Evolutionary conservation across 2,113 vertebrate genomes (phyloP), one percentile per base, ranked within the genome.

Genomic region (Cyprinus carpio): DNA sequence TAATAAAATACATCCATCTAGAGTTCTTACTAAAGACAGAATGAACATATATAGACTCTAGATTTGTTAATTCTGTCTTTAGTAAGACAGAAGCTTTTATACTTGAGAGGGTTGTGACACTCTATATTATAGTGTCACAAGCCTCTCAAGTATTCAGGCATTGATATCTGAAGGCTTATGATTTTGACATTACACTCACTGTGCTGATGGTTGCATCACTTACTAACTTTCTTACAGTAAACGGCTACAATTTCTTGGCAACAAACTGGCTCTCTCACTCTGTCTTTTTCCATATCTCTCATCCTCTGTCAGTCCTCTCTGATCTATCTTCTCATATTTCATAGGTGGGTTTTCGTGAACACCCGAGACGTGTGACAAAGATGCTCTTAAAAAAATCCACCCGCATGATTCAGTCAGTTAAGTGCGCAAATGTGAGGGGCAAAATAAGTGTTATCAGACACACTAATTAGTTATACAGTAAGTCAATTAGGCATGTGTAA

Each of bases 391-490:
- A 51, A 80, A 65, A 34, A 83, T 34, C 56, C 74, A 40, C 84
- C 82, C 43, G 74, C 75, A 0, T 43, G 54, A 78, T 78, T 65
- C 40, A n/a, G 29, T 62, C 46, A 67, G 46, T 75, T n/a, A 6
- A 49, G 49, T 71, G 25, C 31, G 54, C 51, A 29, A 67, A 79
- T 10, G 40, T 40, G 40, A 5, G 40, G 8, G 40, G 4, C 93
- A 92, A 93, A 90, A 92, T 92, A 46, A 46, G 92, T 93, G 93
- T 94, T 95, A 94, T 93, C 93, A 94, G 94, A 95, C 94, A 92
- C 90, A 90, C 92, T 93, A 95, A 95, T 95, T 95, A 95, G 94
- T 94, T 95, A 95, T 95, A 95, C 94, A 94, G 94, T 93, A 95
- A 95, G 93, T 93, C 93, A 94, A 94, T 95, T 95, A 95, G 94